These are phyloP conservation scores for Cephus cinctus DNA, from an alignment of 1,140 invertebrate genomes.

Conservation along the genomic window DNA sequence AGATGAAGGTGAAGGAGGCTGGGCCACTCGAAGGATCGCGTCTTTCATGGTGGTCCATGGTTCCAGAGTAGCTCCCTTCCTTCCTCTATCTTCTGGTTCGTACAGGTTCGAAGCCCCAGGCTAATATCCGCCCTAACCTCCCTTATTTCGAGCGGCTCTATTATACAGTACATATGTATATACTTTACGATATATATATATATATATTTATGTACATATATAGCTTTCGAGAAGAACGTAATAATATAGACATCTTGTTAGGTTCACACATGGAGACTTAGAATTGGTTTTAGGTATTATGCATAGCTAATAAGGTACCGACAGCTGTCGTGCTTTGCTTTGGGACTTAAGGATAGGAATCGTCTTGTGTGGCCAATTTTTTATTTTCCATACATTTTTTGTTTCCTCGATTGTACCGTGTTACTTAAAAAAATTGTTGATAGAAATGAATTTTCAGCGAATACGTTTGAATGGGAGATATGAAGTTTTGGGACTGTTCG, in stretches of 20 bases:
- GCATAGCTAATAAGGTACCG: constrained; percentile 50
- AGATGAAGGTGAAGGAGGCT: too few relatives aligned
- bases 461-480: too few relatives aligned
- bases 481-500: too few relatives aligned
- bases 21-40: constrained; percentile 31
- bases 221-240: constrained; percentile 40
- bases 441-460: too few relatives aligned
- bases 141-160: constrained; percentile 35
- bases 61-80: constrained; percentile 37
- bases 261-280: constrained; percentile 20
- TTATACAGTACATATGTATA: too few relatives aligned
- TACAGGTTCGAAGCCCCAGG: constrained; percentile 16
- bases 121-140: constrained; percentile 42
- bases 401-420: background rate
- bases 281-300: constrained; percentile 48
- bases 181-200: too few relatives aligned
- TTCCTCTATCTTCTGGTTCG: constrained; percentile 18
- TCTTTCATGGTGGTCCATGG: constrained; percentile 52
- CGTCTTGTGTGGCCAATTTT: constrained; percentile 3
- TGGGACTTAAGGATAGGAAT: constrained; percentile 15
- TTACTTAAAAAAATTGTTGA: background rate
- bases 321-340: constrained; percentile 35
- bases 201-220: too few relatives aligned
- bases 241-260: constrained; percentile 55
- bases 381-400: background rate